These are phyloP conservation scores for Narcine bancroftii DNA, from an alignment of 2,113 vertebrate species.

Conservation along the genomic window DNA sequence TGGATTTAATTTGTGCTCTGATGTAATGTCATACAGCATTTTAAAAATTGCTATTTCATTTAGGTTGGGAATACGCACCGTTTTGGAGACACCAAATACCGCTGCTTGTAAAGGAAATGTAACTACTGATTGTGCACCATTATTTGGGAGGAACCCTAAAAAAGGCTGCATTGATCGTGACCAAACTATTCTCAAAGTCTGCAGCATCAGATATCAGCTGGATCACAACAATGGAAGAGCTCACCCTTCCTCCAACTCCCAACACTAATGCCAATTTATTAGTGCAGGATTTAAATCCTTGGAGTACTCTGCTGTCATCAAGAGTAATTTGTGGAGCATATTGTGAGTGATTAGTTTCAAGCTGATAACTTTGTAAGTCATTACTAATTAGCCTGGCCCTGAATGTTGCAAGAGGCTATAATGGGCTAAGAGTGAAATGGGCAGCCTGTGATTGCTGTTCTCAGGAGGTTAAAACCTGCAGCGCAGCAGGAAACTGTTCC, in stretches of 20 bases:
- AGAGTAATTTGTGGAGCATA: conserved; percentile 12
- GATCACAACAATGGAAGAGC: background rate
- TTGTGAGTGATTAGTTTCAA: conserved; percentile 27
- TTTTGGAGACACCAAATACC: background rate
- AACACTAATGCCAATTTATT: conserved; percentile 7
- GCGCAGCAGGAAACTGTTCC: conserved; percentile 1
- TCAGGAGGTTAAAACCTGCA: background rate
- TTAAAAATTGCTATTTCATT: background rate
- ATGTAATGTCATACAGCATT: background rate
- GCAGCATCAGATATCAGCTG: background rate
- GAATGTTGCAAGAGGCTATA: background rate
- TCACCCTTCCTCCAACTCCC: background rate
- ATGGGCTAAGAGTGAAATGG: background rate
- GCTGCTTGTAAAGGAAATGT: background rate
- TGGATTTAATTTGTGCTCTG: background rate
- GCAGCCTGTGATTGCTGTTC: background rate
- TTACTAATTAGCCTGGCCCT: conserved; percentile 7
- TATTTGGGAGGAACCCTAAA: background rate
- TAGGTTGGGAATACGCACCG: background rate
- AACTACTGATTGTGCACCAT: background rate
- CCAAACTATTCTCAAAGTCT: background rate
- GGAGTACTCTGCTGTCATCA: background rate
- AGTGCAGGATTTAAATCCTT: conserved; percentile 10
- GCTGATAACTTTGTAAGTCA: conserved; percentile 24
- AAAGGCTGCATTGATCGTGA: background rate